Percentiles rank a stretch among this genome's conserved stretches.
phyloP scores from a whole-genome alignment of 2,113 vertebrate genomes.

The Sinocyclocheilus anshuiensis region DNA sequence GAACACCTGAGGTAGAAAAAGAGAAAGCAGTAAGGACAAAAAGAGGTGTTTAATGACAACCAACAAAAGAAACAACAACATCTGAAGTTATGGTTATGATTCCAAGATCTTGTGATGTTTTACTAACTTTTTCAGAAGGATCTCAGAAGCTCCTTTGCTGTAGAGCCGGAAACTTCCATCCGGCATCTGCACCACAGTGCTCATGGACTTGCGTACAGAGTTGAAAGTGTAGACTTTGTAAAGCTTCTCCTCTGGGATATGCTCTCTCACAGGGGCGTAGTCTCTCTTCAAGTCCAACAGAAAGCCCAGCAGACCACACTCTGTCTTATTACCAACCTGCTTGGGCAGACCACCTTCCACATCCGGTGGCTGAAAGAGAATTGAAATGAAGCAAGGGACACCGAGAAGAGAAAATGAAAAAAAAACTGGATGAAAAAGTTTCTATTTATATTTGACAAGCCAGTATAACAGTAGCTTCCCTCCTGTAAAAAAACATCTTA shows the following conservation, averaged over 20 bases:
- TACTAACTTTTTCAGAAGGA: conserved; percentile 88
- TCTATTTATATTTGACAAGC: not conserved
- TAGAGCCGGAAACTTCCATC: conserved; percentile 86
- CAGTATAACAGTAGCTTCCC: not conserved
- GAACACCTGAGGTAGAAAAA: conserved; percentile 77
- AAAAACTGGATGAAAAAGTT: not conserved
- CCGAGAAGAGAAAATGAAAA: not conserved
- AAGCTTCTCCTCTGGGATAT: conserved; percentile 85
- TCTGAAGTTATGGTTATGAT: not conserved
- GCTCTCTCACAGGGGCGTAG: conserved; percentile 81
- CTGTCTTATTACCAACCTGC: conserved; percentile 91
- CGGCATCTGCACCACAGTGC: conserved; percentile 82
- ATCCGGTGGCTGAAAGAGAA: conserved; percentile 82
- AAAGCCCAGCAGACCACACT: conserved; percentile 87
- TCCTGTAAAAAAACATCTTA: not conserved
- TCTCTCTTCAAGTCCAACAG: conserved; percentile 81
- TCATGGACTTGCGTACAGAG: conserved; percentile 90
- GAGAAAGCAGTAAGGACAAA: not conserved
- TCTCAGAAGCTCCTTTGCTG: conserved; percentile 93
- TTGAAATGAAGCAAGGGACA: conserved; percentile 61
- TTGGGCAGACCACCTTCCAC: conserved; percentile 86
- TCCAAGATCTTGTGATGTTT: not conserved
- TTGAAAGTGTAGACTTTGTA: conserved; percentile 94
- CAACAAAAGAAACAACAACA: too few species aligned
- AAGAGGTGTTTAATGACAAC: not conserved